A percentile compares a stretch with the other conserved stretches of the same genome.
phyloP scores from a whole-genome alignment of 2,113 vertebrate species.

The Erpornis zantholeuca region DNA sequence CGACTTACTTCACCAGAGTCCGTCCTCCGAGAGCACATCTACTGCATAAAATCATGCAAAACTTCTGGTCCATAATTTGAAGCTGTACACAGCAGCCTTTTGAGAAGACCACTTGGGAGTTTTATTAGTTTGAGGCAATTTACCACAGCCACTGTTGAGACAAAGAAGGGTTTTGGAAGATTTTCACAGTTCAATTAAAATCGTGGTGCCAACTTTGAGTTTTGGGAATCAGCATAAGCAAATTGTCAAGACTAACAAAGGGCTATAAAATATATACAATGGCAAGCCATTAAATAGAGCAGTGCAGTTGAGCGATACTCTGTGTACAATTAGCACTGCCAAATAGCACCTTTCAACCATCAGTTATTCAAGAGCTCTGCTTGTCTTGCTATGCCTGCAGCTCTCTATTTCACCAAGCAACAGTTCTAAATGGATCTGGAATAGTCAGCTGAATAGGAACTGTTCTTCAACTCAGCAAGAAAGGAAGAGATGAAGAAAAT shows the following conservation, averaged over 20 bases:
- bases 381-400: background rate
- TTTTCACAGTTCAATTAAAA: background rate
- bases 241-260: slow-evolving; percentile 18
- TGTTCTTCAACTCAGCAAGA: background rate
- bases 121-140: background rate
- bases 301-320: background rate
- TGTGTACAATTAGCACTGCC: background rate
- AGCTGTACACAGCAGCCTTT: slow-evolving; percentile 9
- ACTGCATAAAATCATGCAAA: background rate
- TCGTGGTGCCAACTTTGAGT: background rate
- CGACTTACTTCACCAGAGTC: background rate
- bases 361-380: background rate
- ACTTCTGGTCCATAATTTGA: slow-evolving; percentile 13
- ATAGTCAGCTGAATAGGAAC: background rate
- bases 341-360: background rate
- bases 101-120: background rate
- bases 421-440: background rate
- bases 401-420: background rate
- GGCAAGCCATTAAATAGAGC: background rate
- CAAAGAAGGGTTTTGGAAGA: background rate
- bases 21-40: background rate
- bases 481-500: background rate
- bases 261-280: background rate
- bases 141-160: background rate
- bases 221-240: slow-evolving; percentile 1